These are phyloP conservation scores for Carabus problematicus DNA, from an alignment of 2,888 invertebrate species.

Conservation along the genomic window DNA sequence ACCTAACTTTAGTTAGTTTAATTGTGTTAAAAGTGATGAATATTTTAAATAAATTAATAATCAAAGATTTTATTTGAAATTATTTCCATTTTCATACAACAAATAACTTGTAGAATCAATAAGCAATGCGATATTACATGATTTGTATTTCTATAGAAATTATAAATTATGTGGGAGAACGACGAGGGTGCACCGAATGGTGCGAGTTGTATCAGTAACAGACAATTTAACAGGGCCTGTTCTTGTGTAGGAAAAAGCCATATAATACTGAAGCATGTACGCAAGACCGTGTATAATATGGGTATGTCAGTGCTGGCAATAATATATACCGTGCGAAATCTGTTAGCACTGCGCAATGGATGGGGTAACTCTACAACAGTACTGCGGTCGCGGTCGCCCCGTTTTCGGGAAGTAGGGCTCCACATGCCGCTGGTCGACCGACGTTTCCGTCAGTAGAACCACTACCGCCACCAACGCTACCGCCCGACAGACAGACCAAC, in stretches of 20 bases:
- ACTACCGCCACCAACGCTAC: too few species aligned
- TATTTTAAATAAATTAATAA: too few species aligned
- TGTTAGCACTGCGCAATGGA: conserved; percentile 12
- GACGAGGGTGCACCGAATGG: too few species aligned
- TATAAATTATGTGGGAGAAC: too few species aligned
- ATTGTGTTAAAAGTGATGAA: too few species aligned
- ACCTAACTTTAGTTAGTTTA: too few species aligned
- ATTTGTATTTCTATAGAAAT: too few species aligned
- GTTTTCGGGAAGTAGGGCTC: background rate
- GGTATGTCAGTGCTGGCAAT: conserved; percentile 14
- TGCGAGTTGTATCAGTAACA: conserved; percentile 3
- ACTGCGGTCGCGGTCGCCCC: background rate
- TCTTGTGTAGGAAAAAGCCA: conserved; percentile 18
- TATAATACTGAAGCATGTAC: conserved; percentile 15
- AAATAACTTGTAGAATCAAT: too few species aligned
- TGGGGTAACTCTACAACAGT: background rate
- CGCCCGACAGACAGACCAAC: too few species aligned
- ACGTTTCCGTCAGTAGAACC: conserved; percentile 5
- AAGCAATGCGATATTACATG: too few species aligned
- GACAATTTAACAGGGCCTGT: background rate
- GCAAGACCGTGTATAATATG: conserved; percentile 13
- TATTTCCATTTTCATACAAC: too few species aligned
- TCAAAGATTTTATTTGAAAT: too few species aligned
- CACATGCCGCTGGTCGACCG: background rate
- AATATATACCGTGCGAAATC: conserved; percentile 24